Evolutionary conservation across 2,113 vertebrate genomes (phyloP), one percentile per base, ranked within the genome.

Genomic region (Phalacrocorax carbo): DNA sequence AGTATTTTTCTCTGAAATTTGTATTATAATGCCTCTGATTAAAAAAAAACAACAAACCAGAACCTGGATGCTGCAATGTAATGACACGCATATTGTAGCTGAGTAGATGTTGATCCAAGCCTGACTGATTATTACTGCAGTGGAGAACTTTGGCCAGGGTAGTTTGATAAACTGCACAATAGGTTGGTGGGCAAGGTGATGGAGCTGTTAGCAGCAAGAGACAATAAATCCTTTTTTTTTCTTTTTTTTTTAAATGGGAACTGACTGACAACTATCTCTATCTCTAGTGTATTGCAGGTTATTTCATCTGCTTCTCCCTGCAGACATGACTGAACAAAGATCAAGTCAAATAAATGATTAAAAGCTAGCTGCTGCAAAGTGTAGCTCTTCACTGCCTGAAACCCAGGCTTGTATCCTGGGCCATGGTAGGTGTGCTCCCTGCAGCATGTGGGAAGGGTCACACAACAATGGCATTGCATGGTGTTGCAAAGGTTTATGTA

Each of bases 231-330:
- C 29, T 62, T 42, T 93, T 92, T 92, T 38, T 38, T 38, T 38
- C 38, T 38, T 38, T 38, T 38, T 83, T 77, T 11, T 83, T 77
- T 9, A 75, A 88, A 90, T 79, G 44, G 62, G 82, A 95, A 90
- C 84, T n/a, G 51, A 96, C 62, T 96, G 88, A 77, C 86, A 96
- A 80, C 36, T 91, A n/a, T 90, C 66, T 96, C 44, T 62, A 14
- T 90, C 93, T 88, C 88, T 69, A 88, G 54, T 90, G 65, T 88
- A 61, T 87, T 88, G 78, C 64, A 76, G 40, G n/a, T 22, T 76
- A 68, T 91, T 89, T 95, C 34, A 77, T 80, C 75, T 77, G 62
- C 68, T 85, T 96, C 58, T 94, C 75, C 78, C 87, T 88, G 32
- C 40, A 93, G 75, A 80, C 49, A 62, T 15, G 70, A 69, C 72